Conservation (phyloP, 2,888 invertebrate genomes). For the Lasioglossum oenotherae region DNA sequence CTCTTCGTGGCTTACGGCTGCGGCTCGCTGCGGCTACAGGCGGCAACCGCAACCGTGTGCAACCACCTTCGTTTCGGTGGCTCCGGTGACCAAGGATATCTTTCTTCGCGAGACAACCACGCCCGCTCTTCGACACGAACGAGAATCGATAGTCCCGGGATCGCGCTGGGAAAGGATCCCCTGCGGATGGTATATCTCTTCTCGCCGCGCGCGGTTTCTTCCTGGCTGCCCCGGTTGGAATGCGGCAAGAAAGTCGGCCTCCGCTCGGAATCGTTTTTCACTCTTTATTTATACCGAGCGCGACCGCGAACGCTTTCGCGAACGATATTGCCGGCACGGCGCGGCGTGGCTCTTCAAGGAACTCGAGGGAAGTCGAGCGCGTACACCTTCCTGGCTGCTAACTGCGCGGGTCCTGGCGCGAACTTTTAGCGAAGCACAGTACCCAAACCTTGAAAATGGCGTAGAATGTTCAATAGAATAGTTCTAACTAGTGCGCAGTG, state of each 20-base stretch:
- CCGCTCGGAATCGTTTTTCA: constrained; percentile 35
- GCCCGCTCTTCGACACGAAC: constrained; percentile 60
- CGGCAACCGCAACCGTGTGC: constrained; percentile 40
- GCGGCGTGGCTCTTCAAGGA: neutral
- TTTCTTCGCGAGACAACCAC: constrained; percentile 69
- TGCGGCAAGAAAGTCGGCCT: constrained; percentile 45
- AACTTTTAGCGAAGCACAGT: neutral
- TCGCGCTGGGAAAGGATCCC: constrained; percentile 58
- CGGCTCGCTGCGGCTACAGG: constrained; percentile 18
- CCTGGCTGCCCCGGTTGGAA: constrained; percentile 26
- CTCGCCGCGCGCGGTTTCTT: constrained; percentile 31
- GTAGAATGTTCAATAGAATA: neutral
- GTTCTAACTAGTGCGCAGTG: neutral
- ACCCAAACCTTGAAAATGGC: neutral
- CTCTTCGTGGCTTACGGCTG: constrained; percentile 49
- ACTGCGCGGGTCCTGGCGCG: neutral
- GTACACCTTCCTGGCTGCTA: neutral
- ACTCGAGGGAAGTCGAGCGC: neutral
- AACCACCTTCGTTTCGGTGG: constrained; percentile 61
- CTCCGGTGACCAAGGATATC: constrained; percentile 70
- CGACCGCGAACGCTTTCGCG: neutral
- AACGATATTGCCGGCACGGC: neutral
- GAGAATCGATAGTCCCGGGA: constrained; percentile 63
- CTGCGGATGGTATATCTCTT: constrained; percentile 30
- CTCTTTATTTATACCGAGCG: constrained; percentile 44